Evolutionary conservation across 92 coral and sea anemone genomes (phyloP).

Genomic region (Epizoanthus fatuus): DNA sequence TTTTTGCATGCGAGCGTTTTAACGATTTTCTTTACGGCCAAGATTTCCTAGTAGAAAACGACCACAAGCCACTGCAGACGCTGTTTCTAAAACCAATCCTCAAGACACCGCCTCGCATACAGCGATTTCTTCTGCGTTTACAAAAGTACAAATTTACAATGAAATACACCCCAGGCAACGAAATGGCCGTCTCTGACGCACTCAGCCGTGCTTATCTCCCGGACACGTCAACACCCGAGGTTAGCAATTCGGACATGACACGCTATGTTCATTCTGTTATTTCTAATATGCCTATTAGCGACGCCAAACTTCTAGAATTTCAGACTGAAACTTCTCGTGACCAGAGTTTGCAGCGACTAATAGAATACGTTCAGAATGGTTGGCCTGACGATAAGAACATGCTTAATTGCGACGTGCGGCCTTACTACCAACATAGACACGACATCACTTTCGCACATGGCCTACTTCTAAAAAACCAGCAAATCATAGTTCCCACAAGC

Average conservation of each 20-base stretch:
- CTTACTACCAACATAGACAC: background rate
- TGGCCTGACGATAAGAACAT: slow-evolving; percentile 35
- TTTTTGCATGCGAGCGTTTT: slow-evolving; percentile 50
- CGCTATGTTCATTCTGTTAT: too few relatives aligned
- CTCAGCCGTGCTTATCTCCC: background rate
- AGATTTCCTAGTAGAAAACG: slow-evolving; percentile 26
- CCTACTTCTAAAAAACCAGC: background rate
- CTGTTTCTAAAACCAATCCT: too few relatives aligned
- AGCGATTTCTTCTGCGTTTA: background rate
- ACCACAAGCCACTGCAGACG: slow-evolving; percentile 17
- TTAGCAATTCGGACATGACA: slow-evolving; percentile 3
- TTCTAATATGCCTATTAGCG: slow-evolving; percentile 39
- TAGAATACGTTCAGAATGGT: slow-evolving; percentile 3
- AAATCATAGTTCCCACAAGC: slow-evolving; percentile 8
- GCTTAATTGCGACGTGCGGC: slow-evolving; percentile 8
- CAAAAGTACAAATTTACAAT: slow-evolving; percentile 13
- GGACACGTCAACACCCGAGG: slow-evolving; percentile 21
- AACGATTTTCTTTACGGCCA: slow-evolving; percentile 24
- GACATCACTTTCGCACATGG: background rate
- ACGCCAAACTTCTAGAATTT: slow-evolving; percentile 32
- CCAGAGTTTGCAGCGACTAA: background rate
- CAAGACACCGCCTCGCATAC: too few relatives aligned
- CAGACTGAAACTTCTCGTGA: slow-evolving; percentile 36
- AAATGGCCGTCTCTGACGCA: background rate
- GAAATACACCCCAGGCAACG: background rate